A percentile compares a stretch with the other conserved stretches of the same genome.
Conservation (phyloP, 2,888 invertebrate genomes). For the Ichneumon xanthorius region DNA sequence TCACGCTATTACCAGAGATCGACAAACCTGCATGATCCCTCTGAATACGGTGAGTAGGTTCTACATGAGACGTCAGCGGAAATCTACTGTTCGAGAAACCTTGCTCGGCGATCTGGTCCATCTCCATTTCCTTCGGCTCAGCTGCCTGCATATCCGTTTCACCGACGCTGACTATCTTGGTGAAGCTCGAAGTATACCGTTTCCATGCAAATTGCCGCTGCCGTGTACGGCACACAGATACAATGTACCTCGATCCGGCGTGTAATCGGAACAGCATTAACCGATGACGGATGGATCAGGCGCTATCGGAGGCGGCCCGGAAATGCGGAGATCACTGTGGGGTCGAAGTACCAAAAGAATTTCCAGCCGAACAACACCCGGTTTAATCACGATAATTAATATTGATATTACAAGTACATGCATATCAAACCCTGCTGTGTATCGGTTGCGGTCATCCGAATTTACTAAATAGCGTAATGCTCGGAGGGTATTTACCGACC, state of each 20-base stretch:
- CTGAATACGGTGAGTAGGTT: neutral
- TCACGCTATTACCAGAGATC: conserved; percentile 1
- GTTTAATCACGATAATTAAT: conserved; percentile 21
- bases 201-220: conserved; percentile 20
- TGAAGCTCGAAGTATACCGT: neutral
- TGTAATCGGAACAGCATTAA: conserved; percentile 20
- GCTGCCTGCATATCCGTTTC: conserved; percentile 10
- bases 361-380: neutral
- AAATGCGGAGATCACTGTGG: neutral
- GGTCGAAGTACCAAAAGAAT: neutral
- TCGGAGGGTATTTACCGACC: conserved; percentile 1
- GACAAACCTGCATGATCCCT: conserved; percentile 16
- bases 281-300: conserved; percentile 16
- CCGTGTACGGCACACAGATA: neutral
- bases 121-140: conserved; percentile 45
- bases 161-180: conserved; percentile 5
- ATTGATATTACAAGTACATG: conserved; percentile 24
- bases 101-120: conserved; percentile 12
- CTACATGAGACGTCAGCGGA: neutral
- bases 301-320: neutral
- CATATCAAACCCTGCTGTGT: neutral
- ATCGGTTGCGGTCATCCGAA: conserved; percentile 31
- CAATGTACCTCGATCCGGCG: neutral
- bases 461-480: conserved; percentile 17
- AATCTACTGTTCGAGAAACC: conserved; percentile 16